Conservation (phyloP, 2,113 vertebrate species). For the Bucco capensis region DNA sequence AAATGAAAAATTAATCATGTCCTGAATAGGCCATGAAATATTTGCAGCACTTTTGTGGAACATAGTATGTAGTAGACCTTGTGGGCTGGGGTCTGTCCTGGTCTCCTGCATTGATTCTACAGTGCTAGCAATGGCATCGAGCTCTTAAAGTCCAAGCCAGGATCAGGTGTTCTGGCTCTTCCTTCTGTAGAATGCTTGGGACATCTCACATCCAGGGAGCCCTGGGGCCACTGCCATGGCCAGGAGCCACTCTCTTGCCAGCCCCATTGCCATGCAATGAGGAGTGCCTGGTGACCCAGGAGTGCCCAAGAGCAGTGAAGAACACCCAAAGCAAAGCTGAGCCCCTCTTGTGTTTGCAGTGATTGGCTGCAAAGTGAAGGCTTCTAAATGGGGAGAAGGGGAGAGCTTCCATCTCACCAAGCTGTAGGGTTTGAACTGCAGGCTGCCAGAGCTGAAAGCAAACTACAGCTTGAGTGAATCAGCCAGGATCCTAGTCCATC, state of each 20-base stretch:
- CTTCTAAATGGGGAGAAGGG: neutral
- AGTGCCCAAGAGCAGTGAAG: neutral
- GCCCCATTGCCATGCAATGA: neutral
- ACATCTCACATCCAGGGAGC: neutral
- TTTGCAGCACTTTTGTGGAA: neutral
- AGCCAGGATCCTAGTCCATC: neutral
- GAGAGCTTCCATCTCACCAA: constrained; percentile 15
- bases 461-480: neutral
- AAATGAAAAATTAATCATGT: constrained; percentile 58
- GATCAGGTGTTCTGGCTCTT: neutral
- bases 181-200: neutral
- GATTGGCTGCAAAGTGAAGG: neutral
- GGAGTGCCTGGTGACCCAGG: neutral
- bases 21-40: constrained; percentile 34
- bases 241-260: no score
- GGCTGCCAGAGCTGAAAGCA: neutral
- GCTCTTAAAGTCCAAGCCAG: neutral
- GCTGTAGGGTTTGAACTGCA: constrained; percentile 2
- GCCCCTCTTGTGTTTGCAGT: no score
- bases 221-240: neutral
- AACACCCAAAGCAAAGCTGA: no score
- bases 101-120: neutral
- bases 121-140: neutral
- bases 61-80: neutral
- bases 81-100: neutral